Percentiles rank a stretch among this genome's conserved stretches.
Evolutionary conservation across 1,140 invertebrate genomes (phyloP).

Genomic region (Zaprionus taronus): DNA sequence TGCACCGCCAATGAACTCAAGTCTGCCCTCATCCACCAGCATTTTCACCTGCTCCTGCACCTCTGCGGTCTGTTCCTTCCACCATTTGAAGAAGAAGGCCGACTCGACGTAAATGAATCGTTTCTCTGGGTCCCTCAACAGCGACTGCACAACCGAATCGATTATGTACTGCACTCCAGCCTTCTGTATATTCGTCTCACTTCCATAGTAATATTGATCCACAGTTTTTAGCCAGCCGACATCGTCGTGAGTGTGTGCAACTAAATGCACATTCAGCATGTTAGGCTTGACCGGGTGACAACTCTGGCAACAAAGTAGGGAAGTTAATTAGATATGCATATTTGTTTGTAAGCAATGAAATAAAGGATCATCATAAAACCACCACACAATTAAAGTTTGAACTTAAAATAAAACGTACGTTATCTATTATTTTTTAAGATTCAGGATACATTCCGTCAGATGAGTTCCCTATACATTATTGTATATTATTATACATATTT

Average conservation of each 20-base stretch:
- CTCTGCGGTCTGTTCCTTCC: slow-evolving; percentile 89
- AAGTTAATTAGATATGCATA: neutral
- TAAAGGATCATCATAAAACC: no score
- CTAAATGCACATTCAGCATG: slow-evolving; percentile 91
- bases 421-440: no score
- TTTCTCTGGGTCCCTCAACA: slow-evolving; percentile 90
- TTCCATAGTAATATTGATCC: slow-evolving; percentile 88
- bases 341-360: neutral
- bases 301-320: slow-evolving; percentile 44
- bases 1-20: slow-evolving; percentile 95
- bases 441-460: no score
- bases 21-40: slow-evolving; percentile 90
- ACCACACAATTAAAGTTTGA: no score
- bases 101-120: slow-evolving; percentile 91
- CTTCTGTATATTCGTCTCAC: slow-evolving; percentile 88
- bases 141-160: slow-evolving; percentile 93
- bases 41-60: slow-evolving; percentile 86
- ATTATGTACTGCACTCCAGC: slow-evolving; percentile 96
- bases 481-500: no score
- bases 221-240: slow-evolving; percentile 97
- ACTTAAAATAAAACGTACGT: no score
- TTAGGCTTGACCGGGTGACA: slow-evolving; percentile 65
- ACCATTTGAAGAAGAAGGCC: slow-evolving; percentile 98
- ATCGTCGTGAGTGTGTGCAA: slow-evolving; percentile 94
- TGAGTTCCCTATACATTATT: no score